Base-by-base conservation (phyloP, 23 tunicate species). In the Ciona savignyi region DNA sequence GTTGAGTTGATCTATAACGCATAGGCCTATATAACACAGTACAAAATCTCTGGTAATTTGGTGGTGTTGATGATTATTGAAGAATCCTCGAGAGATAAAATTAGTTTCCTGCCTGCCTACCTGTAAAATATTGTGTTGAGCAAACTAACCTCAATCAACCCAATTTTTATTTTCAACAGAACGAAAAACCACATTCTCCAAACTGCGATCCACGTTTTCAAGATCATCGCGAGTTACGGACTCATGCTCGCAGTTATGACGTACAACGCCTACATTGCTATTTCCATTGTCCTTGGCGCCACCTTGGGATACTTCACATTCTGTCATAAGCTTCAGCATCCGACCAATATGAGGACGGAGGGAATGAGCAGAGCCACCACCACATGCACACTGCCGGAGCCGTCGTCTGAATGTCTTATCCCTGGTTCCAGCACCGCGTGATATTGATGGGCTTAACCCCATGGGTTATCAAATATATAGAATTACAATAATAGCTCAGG, bases 211-310 rank as follows among this genome's bases (percentile, higher is more conserved):
- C 96, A 88, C 65, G 74, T 67, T 0, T 1, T 77, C 0, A 85
- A 85, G 31, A 72, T 88, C 1, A 15, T 61, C 15, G 33, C 60
- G 22, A 72, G 96, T 29, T 88, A 88, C 60, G 79, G 65, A 1
- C 62, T 88, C 0, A 88, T 88, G 96, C 84, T 88, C 0, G 84
- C 87, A 0, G 62, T 88, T 4, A 88, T 88, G 96, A 81, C 96
- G 0, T 88, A 65, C 67, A 88, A 88, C 34, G 83, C 68, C 15
- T 88, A 81, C 51, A 82, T 88, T 73, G 86, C 80, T 34, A 77
- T 77, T 24, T 76, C 83, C 21, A 33, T 88, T 2, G 11, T 88
- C 25, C 1, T 42, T 3, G 96, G 96, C 6, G 87, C 96, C 11
- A 34, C 80, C 4, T 23, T 88, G 1, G 96, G 96, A 24, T 88